These are phyloP conservation scores for Choristoneura rosaceana DNA, from an alignment of 2,888 invertebrate genomes.

Conservation along the genomic window DNA sequence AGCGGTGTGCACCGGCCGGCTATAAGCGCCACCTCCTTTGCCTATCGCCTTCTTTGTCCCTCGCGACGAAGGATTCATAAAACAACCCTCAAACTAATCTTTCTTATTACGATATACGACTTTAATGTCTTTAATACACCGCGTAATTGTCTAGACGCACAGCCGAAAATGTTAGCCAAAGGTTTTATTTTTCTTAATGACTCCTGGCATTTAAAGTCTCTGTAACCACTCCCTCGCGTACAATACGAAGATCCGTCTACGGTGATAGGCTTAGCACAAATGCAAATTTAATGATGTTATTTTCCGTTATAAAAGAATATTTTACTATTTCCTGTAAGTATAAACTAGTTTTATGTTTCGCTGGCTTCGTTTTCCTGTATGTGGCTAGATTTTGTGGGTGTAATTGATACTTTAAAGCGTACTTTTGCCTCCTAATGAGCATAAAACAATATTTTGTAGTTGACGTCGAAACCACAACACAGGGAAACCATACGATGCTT, in stretches of 20 bases:
- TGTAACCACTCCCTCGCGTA: slow-evolving; percentile 35
- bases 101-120: slow-evolving; percentile 45
- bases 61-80: slow-evolving; percentile 60
- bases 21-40: slow-evolving; percentile 71
- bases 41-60: slow-evolving; percentile 67
- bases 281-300: slow-evolving; percentile 29
- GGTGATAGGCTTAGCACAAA: slow-evolving; percentile 34
- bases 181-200: slow-evolving; percentile 15
- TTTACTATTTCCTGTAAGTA: not conserved
- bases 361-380: slow-evolving; percentile 55
- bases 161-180: slow-evolving; percentile 8
- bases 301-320: slow-evolving; percentile 24
- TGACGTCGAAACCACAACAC: slow-evolving; percentile 60
- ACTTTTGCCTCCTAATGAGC: slow-evolving; percentile 51
- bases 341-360: slow-evolving; percentile 43
- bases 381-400: slow-evolving; percentile 43
- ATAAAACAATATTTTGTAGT: slow-evolving; percentile 61
- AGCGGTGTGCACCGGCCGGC: slow-evolving; percentile 61
- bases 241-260: slow-evolving; percentile 33
- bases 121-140: slow-evolving; percentile 31
- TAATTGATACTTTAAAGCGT: slow-evolving; percentile 51
- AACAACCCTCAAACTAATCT: slow-evolving; percentile 64
- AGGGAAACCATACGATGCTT: slow-evolving; percentile 59
- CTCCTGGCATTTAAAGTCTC: slow-evolving; percentile 8
- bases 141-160: slow-evolving; percentile 24